Percentiles rank a stretch among this genome's conserved stretches.
phyloP scores from a whole-genome alignment of 2,113 vertebrate species.

The Psittacara wagleri region DNA sequence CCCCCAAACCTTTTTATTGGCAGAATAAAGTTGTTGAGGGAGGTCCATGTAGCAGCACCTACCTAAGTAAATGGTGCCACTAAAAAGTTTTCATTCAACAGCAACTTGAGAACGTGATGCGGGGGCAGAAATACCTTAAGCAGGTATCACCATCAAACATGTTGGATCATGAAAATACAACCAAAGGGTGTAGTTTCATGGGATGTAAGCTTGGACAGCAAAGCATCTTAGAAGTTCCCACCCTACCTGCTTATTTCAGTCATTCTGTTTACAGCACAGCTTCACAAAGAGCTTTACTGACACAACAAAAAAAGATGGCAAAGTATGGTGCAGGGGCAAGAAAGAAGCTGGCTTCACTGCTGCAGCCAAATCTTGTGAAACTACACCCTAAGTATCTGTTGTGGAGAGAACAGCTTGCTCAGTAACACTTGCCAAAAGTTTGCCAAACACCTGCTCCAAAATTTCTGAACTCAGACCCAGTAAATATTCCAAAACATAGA shows the following conservation, averaged over 20 bases:
- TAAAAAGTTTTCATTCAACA: neutral
- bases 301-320: slow-evolving; percentile 28
- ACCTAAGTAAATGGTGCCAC: neutral
- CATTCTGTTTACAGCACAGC: slow-evolving; percentile 1
- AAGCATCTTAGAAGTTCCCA: neutral
- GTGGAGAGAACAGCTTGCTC: neutral
- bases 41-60: neutral
- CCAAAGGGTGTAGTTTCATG: slow-evolving; percentile 18
- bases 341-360: neutral
- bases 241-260: neutral
- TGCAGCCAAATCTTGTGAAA: slow-evolving; percentile 26
- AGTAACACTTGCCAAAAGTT: neutral
- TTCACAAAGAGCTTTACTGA: slow-evolving; percentile 30
- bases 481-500: neutral
- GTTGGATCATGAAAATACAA: slow-evolving; percentile 41
- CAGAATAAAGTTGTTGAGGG: neutral
- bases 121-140: neutral
- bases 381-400: neutral
- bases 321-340: neutral
- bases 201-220: slow-evolving; percentile 1
- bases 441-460: neutral
- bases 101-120: neutral
- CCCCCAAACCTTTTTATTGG: neutral
- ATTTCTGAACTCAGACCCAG: neutral
- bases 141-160: neutral